These are phyloP conservation scores for Monochamus alternatus DNA, from an alignment of 2,888 invertebrate genomes.

Conservation along the genomic window DNA sequence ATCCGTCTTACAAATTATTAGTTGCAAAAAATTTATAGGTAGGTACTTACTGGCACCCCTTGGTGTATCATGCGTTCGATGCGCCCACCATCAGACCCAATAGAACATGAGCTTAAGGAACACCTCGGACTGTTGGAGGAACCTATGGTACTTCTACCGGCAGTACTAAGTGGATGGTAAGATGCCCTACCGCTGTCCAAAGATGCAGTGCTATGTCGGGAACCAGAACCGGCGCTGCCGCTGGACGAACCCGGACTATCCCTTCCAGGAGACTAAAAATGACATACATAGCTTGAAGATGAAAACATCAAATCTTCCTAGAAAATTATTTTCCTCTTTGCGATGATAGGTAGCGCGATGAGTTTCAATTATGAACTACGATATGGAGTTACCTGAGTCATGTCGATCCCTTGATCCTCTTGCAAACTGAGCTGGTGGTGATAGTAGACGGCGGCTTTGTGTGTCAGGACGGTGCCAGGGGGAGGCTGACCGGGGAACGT, in stretches of 20 bases:
- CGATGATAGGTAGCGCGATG: background rate
- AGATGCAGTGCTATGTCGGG: constrained; percentile 91
- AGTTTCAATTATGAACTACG: background rate
- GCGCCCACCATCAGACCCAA: constrained; percentile 79
- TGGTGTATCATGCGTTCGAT: constrained; percentile 85
- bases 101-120: constrained; percentile 84
- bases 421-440: constrained; percentile 87
- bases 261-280: constrained; percentile 85
- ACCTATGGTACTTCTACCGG: constrained; percentile 70
- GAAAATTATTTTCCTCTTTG: too few relatives aligned
- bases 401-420: constrained; percentile 91
- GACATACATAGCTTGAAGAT: too few relatives aligned
- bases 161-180: constrained; percentile 76
- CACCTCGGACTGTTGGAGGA: constrained; percentile 78
- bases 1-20: background rate
- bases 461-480: constrained; percentile 79
- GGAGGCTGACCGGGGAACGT: constrained; percentile 81
- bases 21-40: background rate
- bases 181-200: constrained; percentile 95
- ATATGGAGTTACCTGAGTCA: constrained; percentile 81
- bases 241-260: constrained; percentile 93
- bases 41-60: constrained; percentile 76
- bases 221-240: constrained; percentile 89
- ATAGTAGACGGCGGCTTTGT: constrained; percentile 85
- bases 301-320: too few relatives aligned